A percentile compares a stretch with the other conserved stretches of the same genome.
phyloP scores from a whole-genome alignment of 2,113 vertebrate species.

The Rhineura floridana region DNA sequence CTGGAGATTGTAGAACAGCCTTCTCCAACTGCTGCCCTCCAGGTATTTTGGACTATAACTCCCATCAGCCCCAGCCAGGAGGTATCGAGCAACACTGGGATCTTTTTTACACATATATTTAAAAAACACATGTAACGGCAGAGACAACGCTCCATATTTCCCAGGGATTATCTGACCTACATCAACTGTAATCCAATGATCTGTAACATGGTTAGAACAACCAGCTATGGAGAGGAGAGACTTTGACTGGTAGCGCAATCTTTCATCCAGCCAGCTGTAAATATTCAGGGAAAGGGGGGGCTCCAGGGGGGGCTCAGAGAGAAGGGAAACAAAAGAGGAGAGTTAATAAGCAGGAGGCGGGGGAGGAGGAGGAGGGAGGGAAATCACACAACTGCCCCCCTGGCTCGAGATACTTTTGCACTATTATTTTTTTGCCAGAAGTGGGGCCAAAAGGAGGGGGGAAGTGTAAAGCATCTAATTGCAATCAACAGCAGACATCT shows the following conservation, averaged over 20 bases:
- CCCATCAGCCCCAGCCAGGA: too few relatives aligned
- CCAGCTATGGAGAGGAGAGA: slow-evolving; percentile 64
- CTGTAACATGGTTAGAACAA: slow-evolving; percentile 63
- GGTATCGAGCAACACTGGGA: not conserved
- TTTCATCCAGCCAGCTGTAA: slow-evolving; percentile 80
- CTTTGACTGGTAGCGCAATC: slow-evolving; percentile 71
- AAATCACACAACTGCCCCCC: slow-evolving; percentile 70
- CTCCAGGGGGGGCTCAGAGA: not conserved
- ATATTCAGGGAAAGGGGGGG: slow-evolving; percentile 71
- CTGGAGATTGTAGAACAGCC: too few relatives aligned
- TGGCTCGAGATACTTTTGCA: slow-evolving; percentile 88
- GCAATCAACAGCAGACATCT: slow-evolving; percentile 99
- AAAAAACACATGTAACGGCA: slow-evolving; percentile 28
- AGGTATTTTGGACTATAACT: too few relatives aligned
- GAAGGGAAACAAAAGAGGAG: slow-evolving; percentile 78
- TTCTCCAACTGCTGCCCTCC: too few relatives aligned
- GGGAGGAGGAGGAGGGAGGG: not conserved
- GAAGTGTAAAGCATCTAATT: slow-evolving; percentile 91
- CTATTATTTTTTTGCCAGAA: slow-evolving; percentile 84
- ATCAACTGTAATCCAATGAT: slow-evolving; percentile 66
- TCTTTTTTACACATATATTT: too few relatives aligned
- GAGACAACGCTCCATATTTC: slow-evolving; percentile 52
- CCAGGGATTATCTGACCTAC: slow-evolving; percentile 59
- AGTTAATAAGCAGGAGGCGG: slow-evolving; percentile 80
- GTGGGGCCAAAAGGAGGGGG: not conserved